Percentiles rank a stretch among this genome's conserved stretches.
These are phyloP conservation scores for Phorcus lineatus DNA, from an alignment of 2,888 invertebrate genomes.

Conservation along the genomic window DNA sequence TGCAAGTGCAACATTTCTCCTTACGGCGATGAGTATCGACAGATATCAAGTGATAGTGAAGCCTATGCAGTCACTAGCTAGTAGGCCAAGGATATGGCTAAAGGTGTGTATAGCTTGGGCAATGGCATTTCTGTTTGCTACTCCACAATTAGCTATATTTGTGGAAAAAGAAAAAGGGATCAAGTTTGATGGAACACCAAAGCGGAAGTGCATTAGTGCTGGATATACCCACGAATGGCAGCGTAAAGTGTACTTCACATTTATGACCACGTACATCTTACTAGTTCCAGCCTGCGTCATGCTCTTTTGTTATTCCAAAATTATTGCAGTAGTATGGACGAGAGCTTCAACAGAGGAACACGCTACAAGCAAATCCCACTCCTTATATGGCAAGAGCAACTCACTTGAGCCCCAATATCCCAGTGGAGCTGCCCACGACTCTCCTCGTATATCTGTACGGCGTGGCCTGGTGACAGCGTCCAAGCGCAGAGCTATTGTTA, in stretches of 20 bases:
- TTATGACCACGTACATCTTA: constrained; percentile 75
- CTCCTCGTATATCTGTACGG: constrained; percentile 63
- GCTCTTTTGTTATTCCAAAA: constrained; percentile 75
- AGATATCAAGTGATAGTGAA: constrained; percentile 75
- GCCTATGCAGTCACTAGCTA: constrained; percentile 72
- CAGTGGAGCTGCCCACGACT: constrained; percentile 24
- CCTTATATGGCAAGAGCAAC: not conserved
- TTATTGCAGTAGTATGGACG: constrained; percentile 75
- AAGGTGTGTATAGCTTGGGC: constrained; percentile 75
- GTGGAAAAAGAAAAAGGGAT: constrained; percentile 68
- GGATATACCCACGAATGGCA: constrained; percentile 77
- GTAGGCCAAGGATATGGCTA: constrained; percentile 65
- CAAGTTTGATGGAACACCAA: constrained; percentile 63
- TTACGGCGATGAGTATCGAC: constrained; percentile 76
- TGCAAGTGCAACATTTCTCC: constrained; percentile 75
- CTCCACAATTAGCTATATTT: constrained; percentile 76
- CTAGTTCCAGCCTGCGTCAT: constrained; percentile 75
- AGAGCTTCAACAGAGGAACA: constrained; percentile 48
- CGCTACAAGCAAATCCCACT: not conserved
- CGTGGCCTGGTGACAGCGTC: constrained; percentile 70
- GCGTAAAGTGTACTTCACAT: constrained; percentile 75
- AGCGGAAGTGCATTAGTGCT: constrained; percentile 72
- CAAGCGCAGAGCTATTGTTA: constrained; percentile 75
- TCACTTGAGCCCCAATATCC: not conserved
- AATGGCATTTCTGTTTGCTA: constrained; percentile 73